Evolutionary conservation across 2,113 vertebrate species (phyloP), one percentile per base, ranked within the genome.

Genomic region (Anser cygnoides): DNA sequence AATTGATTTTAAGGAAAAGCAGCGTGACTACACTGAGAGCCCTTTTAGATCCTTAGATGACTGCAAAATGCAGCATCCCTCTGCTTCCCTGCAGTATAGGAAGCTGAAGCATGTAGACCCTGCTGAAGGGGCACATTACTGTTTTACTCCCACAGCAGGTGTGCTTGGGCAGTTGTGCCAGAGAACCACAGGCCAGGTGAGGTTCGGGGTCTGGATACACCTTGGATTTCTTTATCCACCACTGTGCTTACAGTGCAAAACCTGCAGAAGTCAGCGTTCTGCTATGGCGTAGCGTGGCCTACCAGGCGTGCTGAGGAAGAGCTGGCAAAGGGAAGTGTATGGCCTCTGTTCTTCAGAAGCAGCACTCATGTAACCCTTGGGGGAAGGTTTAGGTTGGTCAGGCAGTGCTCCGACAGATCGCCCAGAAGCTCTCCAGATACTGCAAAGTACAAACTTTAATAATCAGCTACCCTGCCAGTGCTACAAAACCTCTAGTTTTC

Each of bases 1-100:
- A 89, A 84, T 68, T 58, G 78, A 76, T 88, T 90, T 92, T 80
- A 92, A 68, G 83, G 59, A 90, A 94, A 93, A 94, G 49, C 54
- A 54, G 18, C 37, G 28, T 65, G 49, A 65, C 49, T 79, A 28
- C 81, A 35, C 11, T 1, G 3, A 77, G 22, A 86, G 28, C 19
- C 28, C 37, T 81, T 63, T 74, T 55, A 50, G 68, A 71, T 86
- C 31, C 41, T 58, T 59, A 43, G 57, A 59, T 3, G 10, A 25
- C 39, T 90, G 55, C 31, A 35, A 80, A 84, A 4, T 19, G 18
- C 39, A 92, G 43, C n/a, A 68, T 35, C 39, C 35, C 29, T 75
- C 46, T 90, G 37, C 68, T 88, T 80, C 63, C 59, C 25, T 92
- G 68, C 61, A n/a, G 37, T 65, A 21, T 44, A 57, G 63, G 54